Base-by-base conservation (phyloP, 1,140 invertebrate species). In the Campoletis sonorensis region DNA sequence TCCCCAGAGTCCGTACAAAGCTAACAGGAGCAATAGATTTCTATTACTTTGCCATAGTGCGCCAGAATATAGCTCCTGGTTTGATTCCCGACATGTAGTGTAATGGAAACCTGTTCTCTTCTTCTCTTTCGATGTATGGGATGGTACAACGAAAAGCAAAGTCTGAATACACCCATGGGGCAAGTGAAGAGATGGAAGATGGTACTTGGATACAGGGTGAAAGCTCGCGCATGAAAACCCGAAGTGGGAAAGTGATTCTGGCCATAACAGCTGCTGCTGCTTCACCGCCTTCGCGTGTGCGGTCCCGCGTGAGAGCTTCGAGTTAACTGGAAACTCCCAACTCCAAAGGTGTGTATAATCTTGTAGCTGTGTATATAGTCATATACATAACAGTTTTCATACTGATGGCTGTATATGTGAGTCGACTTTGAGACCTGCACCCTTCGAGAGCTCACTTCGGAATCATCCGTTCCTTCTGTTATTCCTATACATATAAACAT, bases 221-320 rank as follows among this genome's bases (percentile, higher is more conserved):
- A 75, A 70, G 67, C 27, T n/a, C 72, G 37, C 49, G 23, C 26
- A 75, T 75, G 72, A 70, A 45, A 51, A 54, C 72, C 21, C 26
- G 72, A 75, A 75, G 68, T 81, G 70, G 54, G 73, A 77, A 76
- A 76, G 72, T 76, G 80, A 81, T 81, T 77, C 51, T 71, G 33
- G 58, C 72, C 67, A 77, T 81, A 81, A 77, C 73, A 81, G 73
- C 80, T 70, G 72, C 49, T 79, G 73, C 80, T 76, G 26, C 80
- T 81, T 54, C 73, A 27, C 70, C 49, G 64, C 72, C 33, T 78
- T 79, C 30, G 26, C 67, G 80, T 77, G 67, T 70, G 67, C 67
- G 64, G 73, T 76, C 77, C 45, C 45, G 67, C 67, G 27, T 33
- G 67, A 70, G 71, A 77, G 64, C 68, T 61, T 64, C 27, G 79